phyloP scores from a whole-genome alignment of 1,140 invertebrate species.

The Aporrectodea caliginosa region DNA sequence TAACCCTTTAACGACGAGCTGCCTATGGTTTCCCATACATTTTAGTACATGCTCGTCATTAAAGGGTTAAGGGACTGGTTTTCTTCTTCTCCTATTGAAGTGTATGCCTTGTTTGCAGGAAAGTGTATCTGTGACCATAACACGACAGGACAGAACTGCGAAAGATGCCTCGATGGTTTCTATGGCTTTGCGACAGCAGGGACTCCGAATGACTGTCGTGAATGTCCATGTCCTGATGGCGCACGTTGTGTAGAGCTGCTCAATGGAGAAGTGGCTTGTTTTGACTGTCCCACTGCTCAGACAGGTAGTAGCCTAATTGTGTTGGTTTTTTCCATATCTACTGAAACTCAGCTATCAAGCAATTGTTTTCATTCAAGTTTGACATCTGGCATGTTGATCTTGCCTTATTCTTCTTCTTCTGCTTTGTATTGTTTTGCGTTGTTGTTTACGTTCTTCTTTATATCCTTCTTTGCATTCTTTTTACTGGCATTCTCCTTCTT shows the following conservation, averaged over 20 bases:
- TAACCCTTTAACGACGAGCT: too few species aligned
- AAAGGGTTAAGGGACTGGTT: too few species aligned
- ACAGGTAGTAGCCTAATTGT: slow-evolving; percentile 76
- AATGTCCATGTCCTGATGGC: slow-evolving; percentile 90
- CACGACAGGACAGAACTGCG: slow-evolving; percentile 77
- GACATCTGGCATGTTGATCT: background rate
- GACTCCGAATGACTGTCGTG: slow-evolving; percentile 80
- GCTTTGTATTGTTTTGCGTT: background rate
- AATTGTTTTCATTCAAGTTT: background rate
- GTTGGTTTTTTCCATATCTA: slow-evolving; percentile 66
- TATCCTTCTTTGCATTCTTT: too few species aligned
- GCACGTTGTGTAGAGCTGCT: slow-evolving; percentile 85
- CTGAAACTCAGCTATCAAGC: background rate
- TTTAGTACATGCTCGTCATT: too few species aligned
- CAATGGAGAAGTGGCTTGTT: slow-evolving; percentile 76
- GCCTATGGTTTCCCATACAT: too few species aligned
- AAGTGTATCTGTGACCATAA: slow-evolving; percentile 96
- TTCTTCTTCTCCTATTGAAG: too few species aligned
- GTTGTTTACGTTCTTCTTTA: too few species aligned
- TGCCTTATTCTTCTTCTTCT: background rate
- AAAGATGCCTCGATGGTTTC: slow-evolving; percentile 84
- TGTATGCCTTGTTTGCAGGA: slow-evolving; percentile 66
- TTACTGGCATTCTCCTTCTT: background rate
- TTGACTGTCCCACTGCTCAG: slow-evolving; percentile 88
- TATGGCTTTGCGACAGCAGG: slow-evolving; percentile 89